Percentiles rank a stretch among this genome's conserved stretches.
Conservation (phyloP, 53 echinoderm and acorn worm genomes). For the Mesocentrotus franciscanus region DNA sequence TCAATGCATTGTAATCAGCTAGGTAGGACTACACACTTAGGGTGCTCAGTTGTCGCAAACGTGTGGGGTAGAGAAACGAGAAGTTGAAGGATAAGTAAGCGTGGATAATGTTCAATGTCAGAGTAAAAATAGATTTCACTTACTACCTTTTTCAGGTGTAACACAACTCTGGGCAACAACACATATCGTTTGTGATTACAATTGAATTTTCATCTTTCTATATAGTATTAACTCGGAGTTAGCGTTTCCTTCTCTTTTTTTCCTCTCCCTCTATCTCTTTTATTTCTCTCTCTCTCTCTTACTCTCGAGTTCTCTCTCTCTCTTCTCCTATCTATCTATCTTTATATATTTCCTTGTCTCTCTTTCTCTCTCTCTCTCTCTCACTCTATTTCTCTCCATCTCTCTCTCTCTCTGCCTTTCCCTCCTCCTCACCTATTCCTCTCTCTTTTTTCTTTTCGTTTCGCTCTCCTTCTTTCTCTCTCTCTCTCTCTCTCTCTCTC, state of each 20-base stretch:
- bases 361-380: no score
- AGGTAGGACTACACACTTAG: no score
- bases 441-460: background rate
- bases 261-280: background rate
- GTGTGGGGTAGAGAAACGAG: background rate
- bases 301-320: background rate
- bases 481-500: background rate
- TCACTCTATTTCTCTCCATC: background rate
- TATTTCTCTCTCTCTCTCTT: background rate
- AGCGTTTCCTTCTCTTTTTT: background rate
- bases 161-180: background rate
- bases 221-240: background rate
- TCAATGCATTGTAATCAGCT: no score
- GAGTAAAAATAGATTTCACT: constrained; percentile 11
- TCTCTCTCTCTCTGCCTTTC: background rate
- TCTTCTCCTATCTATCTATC: background rate
- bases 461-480: background rate
- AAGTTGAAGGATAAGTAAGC: constrained; percentile 40
- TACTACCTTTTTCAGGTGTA: background rate
- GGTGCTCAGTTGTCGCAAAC: background rate
- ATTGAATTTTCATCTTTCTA: background rate
- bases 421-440: background rate
- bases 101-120: constrained; percentile 1
- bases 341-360: background rate
- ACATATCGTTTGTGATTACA: background rate